Conservation (phyloP, 1,140 invertebrate species). For the Globodera rostochiensis region DNA sequence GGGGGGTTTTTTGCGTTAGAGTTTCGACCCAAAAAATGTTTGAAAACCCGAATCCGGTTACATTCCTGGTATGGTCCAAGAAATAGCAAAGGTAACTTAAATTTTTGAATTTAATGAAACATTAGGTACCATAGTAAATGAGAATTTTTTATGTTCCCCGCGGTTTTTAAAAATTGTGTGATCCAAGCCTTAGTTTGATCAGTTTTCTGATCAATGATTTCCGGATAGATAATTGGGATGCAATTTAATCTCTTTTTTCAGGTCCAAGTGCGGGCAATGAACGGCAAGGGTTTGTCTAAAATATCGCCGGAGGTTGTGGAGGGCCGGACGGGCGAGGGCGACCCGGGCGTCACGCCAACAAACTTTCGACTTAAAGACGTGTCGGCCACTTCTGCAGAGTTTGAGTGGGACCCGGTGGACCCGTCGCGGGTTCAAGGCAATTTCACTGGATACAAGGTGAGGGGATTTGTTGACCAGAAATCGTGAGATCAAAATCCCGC, state of each 20-base stretch:
- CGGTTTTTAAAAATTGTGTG: no score
- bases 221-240: neutral
- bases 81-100: no score
- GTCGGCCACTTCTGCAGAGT: slow-evolving; percentile 56
- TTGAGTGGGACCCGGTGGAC: slow-evolving; percentile 63
- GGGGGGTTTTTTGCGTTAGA: no score
- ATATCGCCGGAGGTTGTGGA: slow-evolving; percentile 84
- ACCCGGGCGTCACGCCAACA: slow-evolving; percentile 52
- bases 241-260: neutral
- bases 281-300: slow-evolving; percentile 83
- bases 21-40: no score
- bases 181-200: no score
- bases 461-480: slow-evolving; percentile 6
- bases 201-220: no score
- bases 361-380: slow-evolving; percentile 54
- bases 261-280: slow-evolving; percentile 74
- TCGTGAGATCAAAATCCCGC: neutral
- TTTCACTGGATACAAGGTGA: slow-evolving; percentile 85
- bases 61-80: no score
- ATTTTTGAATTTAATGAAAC: no score
- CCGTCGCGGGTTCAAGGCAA: slow-evolving; percentile 72
- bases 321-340: slow-evolving; percentile 67
- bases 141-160: no score
- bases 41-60: no score
- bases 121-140: no score